Conservation (phyloP, 2,113 vertebrate genomes). For the Dolichallabes microphthalmus region DNA sequence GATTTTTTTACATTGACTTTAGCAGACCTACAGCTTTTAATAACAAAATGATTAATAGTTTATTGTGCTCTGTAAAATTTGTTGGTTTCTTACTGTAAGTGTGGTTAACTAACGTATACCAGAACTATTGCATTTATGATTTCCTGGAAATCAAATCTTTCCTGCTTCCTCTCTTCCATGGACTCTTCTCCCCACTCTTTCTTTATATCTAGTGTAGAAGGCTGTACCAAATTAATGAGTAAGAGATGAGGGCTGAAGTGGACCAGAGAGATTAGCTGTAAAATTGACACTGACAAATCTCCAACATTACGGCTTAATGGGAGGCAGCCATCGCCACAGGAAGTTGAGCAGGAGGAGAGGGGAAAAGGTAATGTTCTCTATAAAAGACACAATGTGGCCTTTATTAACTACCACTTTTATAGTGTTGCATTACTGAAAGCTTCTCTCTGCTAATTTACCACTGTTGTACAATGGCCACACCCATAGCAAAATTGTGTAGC, state of each 20-base stretch:
- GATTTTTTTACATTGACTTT: background rate
- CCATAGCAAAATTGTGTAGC: no score
- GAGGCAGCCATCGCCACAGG: slow-evolving; percentile 66
- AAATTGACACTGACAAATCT: slow-evolving; percentile 84
- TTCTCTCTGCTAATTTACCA: slow-evolving; percentile 13
- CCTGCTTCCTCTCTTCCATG: background rate
- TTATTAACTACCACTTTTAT: slow-evolving; percentile 55
- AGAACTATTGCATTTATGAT: slow-evolving; percentile 4
- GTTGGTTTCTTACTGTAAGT: background rate
- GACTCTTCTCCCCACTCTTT: background rate
- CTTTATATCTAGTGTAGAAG: slow-evolving; percentile 32
- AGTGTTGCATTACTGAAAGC: slow-evolving; percentile 8
- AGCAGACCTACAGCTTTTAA: background rate
- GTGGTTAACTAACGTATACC: background rate
- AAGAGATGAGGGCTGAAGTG: slow-evolving; percentile 65
- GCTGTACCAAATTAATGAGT: slow-evolving; percentile 65
- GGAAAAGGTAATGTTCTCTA: slow-evolving; percentile 49
- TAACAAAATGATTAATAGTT: background rate
- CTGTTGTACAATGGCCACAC: background rate
- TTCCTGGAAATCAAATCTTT: slow-evolving; percentile 15
- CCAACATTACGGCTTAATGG: slow-evolving; percentile 76
- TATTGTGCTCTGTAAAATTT: background rate
- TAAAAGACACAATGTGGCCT: slow-evolving; percentile 57
- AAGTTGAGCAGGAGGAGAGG: slow-evolving; percentile 49
- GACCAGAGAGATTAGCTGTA: slow-evolving; percentile 74